Evolutionary conservation across 2,797 vertebrate species (phyloP), one percentile per base, ranked within the genome.

Genomic region (Meriones psammophilus): DNA sequence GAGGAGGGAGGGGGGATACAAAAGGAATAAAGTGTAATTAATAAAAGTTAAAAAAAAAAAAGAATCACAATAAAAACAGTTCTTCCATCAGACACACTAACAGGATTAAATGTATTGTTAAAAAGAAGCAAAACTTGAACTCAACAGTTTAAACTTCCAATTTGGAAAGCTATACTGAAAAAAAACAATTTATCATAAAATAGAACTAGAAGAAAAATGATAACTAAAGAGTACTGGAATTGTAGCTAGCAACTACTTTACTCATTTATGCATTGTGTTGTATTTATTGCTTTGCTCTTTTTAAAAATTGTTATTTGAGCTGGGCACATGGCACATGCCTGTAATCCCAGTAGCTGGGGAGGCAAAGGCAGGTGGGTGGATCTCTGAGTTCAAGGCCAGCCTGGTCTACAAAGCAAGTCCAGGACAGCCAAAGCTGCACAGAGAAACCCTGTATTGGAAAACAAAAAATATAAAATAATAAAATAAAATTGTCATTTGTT

Each of bases 71-170:
- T 50, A 71, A 89, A 88, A 91, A 71, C 39, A 39, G 24, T 73
- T 33, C 22, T 50, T 84, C 78, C 8, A 46, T 46, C 30, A 92
- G 62, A 39, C 6, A 58, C 50, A 84, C 8, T 76, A 68, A 62
- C 14, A 84, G 14, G 30, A 54, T 68, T 88, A 92, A 94, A 46
- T 88, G 3, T 54, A 92, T 50, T 66, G 39, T 81, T 89, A 42
- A 85, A 94, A 96, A 83, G 62, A 92, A 92, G 62, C 50, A 64
- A 89, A n/a, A 83, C 60, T n/a, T 79, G 81, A 91, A 94, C 79
- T 88, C 58, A 42, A 30, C 90, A 56, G 0, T 77, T 20, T 78
- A 91, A 94, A 66, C 50, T 85, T 93, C 58, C 18, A 62, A 17
- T 22, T 79, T 91, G 78, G 66, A 5, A 91, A 91, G 80, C 6